These are phyloP conservation scores for Ormyrus labotus DNA, from an alignment of 2,888 invertebrate genomes.

Conservation along the genomic window DNA sequence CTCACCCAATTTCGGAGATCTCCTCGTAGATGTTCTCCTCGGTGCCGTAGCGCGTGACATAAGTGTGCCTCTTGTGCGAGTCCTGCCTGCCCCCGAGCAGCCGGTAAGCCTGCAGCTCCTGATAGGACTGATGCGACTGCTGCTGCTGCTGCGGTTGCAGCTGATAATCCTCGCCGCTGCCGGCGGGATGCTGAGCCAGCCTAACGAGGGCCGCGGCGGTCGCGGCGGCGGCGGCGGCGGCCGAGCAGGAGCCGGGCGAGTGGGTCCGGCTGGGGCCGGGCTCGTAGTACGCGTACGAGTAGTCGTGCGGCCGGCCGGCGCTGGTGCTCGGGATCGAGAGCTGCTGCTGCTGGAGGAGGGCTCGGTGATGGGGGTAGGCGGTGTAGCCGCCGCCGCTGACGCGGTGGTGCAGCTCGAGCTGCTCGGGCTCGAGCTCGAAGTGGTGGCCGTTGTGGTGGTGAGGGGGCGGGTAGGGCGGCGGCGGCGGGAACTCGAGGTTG, in stretches of 20 bases:
- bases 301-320: constrained; percentile 77
- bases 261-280: constrained; percentile 33
- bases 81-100: constrained; percentile 61
- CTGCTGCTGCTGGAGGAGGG: neutral
- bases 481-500: constrained; percentile 85
- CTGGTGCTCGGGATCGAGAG: too few relatives aligned
- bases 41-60: constrained; percentile 87
- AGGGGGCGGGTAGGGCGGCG: constrained; percentile 83
- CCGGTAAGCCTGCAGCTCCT: constrained; percentile 56
- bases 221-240: neutral
- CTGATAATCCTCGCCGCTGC: neutral
- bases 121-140: constrained; percentile 19
- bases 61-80: constrained; percentile 80
- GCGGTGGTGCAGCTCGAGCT: too few relatives aligned
- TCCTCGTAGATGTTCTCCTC: constrained; percentile 91
- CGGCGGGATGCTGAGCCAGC: constrained; percentile 52
- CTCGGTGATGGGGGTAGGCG: too few relatives aligned
- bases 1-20: constrained; percentile 81
- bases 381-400: too few relatives aligned
- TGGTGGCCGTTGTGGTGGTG: constrained; percentile 65
- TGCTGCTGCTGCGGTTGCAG: constrained; percentile 59
- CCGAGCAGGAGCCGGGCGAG: constrained; percentile 22
- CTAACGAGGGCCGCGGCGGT: constrained; percentile 29
- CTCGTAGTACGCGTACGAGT: constrained; percentile 90
- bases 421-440: constrained; percentile 13